phyloP scores from a whole-genome alignment of 1,140 invertebrate species.

The Drosophila athabasca region DNA sequence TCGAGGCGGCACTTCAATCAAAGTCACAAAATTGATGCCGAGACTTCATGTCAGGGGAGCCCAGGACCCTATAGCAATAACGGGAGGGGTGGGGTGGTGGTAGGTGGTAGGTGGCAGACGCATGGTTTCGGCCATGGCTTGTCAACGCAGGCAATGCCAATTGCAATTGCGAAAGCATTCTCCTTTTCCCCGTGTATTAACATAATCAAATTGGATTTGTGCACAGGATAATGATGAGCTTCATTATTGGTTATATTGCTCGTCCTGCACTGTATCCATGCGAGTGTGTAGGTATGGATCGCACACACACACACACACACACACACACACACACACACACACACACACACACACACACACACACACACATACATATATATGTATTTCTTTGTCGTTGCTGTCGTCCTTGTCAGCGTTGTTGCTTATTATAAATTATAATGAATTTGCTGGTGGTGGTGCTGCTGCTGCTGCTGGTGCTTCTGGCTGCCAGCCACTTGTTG shows the following conservation, averaged over 20 bases:
- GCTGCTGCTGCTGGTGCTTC: slow-evolving; percentile 34
- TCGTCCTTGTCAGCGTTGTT: slow-evolving; percentile 73
- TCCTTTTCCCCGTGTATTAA: slow-evolving; percentile 82
- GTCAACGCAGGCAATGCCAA: slow-evolving; percentile 63
- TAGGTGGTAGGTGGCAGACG: slow-evolving; percentile 11
- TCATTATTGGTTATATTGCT: slow-evolving; percentile 76
- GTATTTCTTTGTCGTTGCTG: slow-evolving; percentile 44
- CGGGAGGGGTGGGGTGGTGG: neutral
- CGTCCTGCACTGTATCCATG: slow-evolving; percentile 17
- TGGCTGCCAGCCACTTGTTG: slow-evolving; percentile 73
- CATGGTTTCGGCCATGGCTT: neutral
- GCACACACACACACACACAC: neutral
- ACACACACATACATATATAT: neutral
- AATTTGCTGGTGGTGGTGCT: slow-evolving; percentile 61
- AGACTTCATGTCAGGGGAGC: slow-evolving; percentile 43
- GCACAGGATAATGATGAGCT: slow-evolving; percentile 82
- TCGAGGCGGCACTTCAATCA: slow-evolving; percentile 56
- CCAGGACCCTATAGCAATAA: slow-evolving; percentile 35
- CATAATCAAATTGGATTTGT: slow-evolving; percentile 83
- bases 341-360: neutral
- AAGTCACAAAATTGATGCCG: slow-evolving; percentile 59
- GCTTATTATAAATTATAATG: slow-evolving; percentile 83
- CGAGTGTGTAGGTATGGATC: slow-evolving; percentile 13
- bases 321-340: too few species aligned
- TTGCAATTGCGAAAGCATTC: slow-evolving; percentile 83